Percentiles rank a stretch among this genome's conserved stretches.
These are phyloP conservation scores for Craseonycteris thonglongyai DNA, from an alignment of 2,113 vertebrate species.

Conservation along the genomic window DNA sequence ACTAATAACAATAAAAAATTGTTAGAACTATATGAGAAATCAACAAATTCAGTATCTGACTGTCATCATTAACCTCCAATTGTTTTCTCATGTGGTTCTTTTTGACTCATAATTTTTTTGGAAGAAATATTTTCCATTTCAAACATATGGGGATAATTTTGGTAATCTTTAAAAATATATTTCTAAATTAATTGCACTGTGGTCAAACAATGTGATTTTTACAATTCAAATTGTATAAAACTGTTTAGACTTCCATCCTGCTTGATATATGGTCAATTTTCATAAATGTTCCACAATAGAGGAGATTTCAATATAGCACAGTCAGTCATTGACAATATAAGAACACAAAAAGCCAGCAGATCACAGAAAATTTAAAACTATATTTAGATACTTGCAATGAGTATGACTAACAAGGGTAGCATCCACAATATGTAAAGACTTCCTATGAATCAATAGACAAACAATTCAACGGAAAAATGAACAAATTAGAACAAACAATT, in stretches of 20 bases:
- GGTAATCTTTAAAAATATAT: not conserved
- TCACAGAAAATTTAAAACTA: not conserved
- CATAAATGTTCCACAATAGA: not conserved
- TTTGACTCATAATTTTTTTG: not conserved
- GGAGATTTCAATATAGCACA: not conserved
- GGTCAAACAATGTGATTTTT: not conserved
- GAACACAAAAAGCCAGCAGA: not conserved
- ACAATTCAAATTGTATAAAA: not conserved
- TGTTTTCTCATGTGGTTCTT: not conserved
- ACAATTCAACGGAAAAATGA: not conserved
- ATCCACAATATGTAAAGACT: not conserved
- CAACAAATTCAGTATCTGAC: not conserved
- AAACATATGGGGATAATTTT: not conserved
- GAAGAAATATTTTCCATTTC: not conserved
- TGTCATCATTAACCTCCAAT: not conserved
- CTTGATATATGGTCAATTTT: not conserved
- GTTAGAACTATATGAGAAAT: not conserved
- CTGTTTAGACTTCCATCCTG: not conserved
- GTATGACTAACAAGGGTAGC: not conserved
- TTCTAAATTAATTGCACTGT: not conserved
- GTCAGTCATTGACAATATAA: not conserved
- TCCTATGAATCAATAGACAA: not conserved
- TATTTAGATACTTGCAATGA: not conserved
- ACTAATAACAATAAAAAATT: not conserved
- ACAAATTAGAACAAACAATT: not conserved